Evolutionary conservation across 2,888 invertebrate genomes (phyloP).

Genomic region (Agrochola macilenta): DNA sequence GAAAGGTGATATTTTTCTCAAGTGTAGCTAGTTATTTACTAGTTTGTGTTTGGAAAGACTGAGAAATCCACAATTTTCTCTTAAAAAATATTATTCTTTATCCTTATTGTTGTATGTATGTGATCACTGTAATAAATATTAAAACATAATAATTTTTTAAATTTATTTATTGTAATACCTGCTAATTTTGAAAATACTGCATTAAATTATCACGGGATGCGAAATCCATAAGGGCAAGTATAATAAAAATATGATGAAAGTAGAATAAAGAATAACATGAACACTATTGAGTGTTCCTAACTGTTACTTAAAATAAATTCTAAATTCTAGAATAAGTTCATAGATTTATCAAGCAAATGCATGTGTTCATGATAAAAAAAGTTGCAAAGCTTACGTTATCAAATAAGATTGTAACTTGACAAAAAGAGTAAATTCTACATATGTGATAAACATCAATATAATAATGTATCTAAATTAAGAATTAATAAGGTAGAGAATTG

Average conservation of each 20-base stretch:
- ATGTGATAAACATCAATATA: conserved; percentile 43
- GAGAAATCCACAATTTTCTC: conserved; percentile 39
- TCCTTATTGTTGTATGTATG: conserved; percentile 49
- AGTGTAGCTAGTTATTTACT: conserved; percentile 38
- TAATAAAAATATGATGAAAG: conserved; percentile 65
- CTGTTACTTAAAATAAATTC: conserved; percentile 33
- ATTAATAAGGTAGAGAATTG: conserved; percentile 44
- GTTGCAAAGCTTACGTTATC: conserved; percentile 15
- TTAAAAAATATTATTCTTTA: conserved; percentile 28
- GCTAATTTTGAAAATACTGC: conserved; percentile 76
- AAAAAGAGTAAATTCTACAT: conserved; percentile 28
- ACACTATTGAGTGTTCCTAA: conserved; percentile 24
- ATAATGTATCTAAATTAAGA: conserved; percentile 45
- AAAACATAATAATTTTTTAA: conserved; percentile 46
- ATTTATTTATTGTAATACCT: conserved; percentile 69
- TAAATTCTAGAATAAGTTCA: conserved; percentile 9
- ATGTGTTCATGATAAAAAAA: conserved; percentile 30
- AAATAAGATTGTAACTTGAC: conserved; percentile 20
- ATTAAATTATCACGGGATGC: conserved; percentile 81
- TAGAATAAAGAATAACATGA: conserved; percentile 44
- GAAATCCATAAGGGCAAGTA: conserved; percentile 78
- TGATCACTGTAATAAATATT: conserved; percentile 56
- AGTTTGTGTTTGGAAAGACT: conserved; percentile 41
- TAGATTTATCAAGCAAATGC: conserved; percentile 30
- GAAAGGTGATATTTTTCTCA: conserved; percentile 34